These are phyloP conservation scores for Ditylenchus weischeri DNA, from an alignment of 2,888 invertebrate species.

Conservation along the genomic window DNA sequence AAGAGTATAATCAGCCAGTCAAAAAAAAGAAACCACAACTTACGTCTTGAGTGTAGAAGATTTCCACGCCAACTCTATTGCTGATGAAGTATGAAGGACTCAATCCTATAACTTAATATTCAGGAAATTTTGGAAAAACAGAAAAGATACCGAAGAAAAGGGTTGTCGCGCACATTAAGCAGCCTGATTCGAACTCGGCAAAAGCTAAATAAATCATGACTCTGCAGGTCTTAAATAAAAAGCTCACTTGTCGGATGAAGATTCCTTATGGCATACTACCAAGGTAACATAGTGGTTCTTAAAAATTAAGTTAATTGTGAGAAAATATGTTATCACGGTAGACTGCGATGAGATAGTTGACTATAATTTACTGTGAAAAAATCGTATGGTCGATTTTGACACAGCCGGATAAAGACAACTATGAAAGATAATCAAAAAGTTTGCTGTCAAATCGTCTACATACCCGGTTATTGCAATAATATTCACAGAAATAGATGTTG, in stretches of 20 bases:
- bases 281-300: slow-evolving; percentile 59
- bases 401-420: background rate
- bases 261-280: slow-evolving; percentile 44
- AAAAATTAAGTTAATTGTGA: background rate
- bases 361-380: too few relatives aligned
- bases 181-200: slow-evolving; percentile 36
- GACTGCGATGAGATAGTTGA: too few relatives aligned
- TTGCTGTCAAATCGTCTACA: background rate
- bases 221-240: background rate
- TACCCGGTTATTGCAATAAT: slow-evolving; percentile 55
- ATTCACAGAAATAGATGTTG: slow-evolving; percentile 59
- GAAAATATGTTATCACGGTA: background rate
- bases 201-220: slow-evolving; percentile 32
- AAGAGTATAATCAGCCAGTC: too few relatives aligned
- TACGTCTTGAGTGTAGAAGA: slow-evolving; percentile 54
- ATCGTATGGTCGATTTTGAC: background rate
- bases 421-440: slow-evolving; percentile 1
- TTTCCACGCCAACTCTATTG: slow-evolving; percentile 51
- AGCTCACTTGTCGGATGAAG: slow-evolving; percentile 41
- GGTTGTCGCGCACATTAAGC: slow-evolving; percentile 42
- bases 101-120: background rate
- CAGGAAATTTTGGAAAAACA: too few relatives aligned
- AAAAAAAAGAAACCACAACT: background rate
- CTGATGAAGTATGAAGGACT: slow-evolving; percentile 38
- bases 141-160: slow-evolving; percentile 38